Base-by-base conservation (phyloP, 2,888 invertebrate species). In the Stenodera caucasica region DNA sequence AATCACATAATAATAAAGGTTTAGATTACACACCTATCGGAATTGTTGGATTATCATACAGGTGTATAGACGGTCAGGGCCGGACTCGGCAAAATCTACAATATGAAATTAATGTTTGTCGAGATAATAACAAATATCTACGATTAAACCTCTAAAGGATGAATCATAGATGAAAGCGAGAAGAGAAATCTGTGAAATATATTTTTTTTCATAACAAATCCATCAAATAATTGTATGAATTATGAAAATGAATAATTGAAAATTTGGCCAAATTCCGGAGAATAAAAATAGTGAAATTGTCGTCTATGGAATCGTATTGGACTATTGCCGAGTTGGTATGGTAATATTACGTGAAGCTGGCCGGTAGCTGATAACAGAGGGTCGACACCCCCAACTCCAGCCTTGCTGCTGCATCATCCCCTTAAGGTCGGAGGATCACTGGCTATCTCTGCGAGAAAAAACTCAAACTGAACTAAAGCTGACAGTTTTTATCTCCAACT, bases 341-440 rank as follows among this genome's bases (percentile, higher is more conserved):
- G 79, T 79, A 80, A 79, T 80, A 77, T 79, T 77, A 76, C 73
- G 77, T 75, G 75, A 76, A 77, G 80, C 81, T 80, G 81, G 81
- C 77, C 80, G 77, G 75, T 74, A 77, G 76, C 81, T 81, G 81
- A 80, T 81, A 81, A 80, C 79, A 77, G 77, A 78, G 79, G 79
- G 80, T 79, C 77, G 78, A 74, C 69, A 73, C 74, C 73, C 71
- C 61, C 58, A 65, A 55, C 67, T 68, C 66, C 66, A 68, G 59
- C 60, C 49, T 40, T n/a, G n/a, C 63, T 64, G 54, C 60, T 60
- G 55, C 59, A 21, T 58, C 62, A 33, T 61, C 65, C 66, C 71
- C 69, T 65, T n/a, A 67, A 71, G 71, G 71, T 67, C 72, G 69
- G 3, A 21, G 75, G 73, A 73, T 73, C 73, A 71, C 72, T 69